Evolutionary conservation across 1,140 invertebrate genomes (phyloP).

Genomic region (Chymomyza costata): DNA sequence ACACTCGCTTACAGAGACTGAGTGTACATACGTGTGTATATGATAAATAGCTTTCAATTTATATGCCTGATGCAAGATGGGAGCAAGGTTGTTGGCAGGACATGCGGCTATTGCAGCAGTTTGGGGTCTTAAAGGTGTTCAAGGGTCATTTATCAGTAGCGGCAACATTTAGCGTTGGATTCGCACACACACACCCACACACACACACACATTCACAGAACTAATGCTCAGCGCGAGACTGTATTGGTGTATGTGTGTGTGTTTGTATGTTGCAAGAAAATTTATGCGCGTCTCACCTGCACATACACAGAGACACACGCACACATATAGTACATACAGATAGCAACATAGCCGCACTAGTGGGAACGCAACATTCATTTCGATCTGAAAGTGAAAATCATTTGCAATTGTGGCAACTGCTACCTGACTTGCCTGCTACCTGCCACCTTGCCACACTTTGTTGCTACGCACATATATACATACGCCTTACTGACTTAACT

Average conservation of each 20-base stretch:
- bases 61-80: slow-evolving; percentile 63
- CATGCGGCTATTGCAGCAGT: neutral
- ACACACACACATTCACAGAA: no score
- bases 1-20: slow-evolving; percentile 30
- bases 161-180: slow-evolving; percentile 62
- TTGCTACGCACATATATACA: no score
- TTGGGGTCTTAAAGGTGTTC: slow-evolving; percentile 63
- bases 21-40: slow-evolving; percentile 34
- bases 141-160: slow-evolving; percentile 72
- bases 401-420: slow-evolving; percentile 64
- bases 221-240: slow-evolving; percentile 1
- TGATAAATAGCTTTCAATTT: slow-evolving; percentile 73
- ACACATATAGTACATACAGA: no score
- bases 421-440: no score
- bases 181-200: no score
- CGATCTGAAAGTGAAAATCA: slow-evolving; percentile 72
- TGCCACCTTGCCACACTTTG: no score
- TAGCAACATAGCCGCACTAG: slow-evolving; percentile 34
- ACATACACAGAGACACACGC: slow-evolving; percentile 28
- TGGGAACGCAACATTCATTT: slow-evolving; percentile 65
- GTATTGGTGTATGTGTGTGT: slow-evolving; percentile 25
- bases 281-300: slow-evolving; percentile 38
- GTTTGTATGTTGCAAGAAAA: slow-evolving; percentile 37
- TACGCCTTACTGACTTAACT: neutral
- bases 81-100: slow-evolving; percentile 34